A percentile compares a stretch with the other conserved stretches of the same genome.
phyloP scores from a whole-genome alignment of 2,888 invertebrate species.

The Parascotia fuliginaria region DNA sequence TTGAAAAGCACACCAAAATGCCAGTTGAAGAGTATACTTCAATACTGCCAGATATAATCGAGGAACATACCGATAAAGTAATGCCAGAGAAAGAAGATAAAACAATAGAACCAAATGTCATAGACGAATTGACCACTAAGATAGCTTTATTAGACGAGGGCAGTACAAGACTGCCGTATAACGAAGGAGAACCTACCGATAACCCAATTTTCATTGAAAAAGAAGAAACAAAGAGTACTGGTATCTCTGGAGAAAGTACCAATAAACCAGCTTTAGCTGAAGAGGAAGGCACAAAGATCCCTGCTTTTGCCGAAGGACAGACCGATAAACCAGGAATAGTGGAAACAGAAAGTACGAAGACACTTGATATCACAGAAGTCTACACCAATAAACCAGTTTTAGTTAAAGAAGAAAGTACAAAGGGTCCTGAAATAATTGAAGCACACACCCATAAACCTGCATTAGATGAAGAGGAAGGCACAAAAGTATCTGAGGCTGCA shows the following conservation, averaged over 20 bases:
- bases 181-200: too few species aligned
- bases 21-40: too few species aligned
- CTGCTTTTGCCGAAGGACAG: neutral
- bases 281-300: neutral
- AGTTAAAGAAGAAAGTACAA: neutral
- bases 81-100: too few species aligned
- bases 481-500: neutral
- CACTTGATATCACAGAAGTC: neutral
- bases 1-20: too few species aligned
- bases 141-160: too few species aligned
- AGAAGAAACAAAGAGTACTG: too few species aligned
- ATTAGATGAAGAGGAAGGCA: conserved; percentile 2
- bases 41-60: too few species aligned
- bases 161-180: too few species aligned
- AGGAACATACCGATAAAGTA: too few species aligned
- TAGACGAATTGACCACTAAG: too few species aligned
- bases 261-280: neutral
- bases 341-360: conserved; percentile 2
- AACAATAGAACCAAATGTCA: too few species aligned
- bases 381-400: neutral
- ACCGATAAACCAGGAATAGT: conserved; percentile 9
- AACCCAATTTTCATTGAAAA: too few species aligned
- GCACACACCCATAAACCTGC: neutral
- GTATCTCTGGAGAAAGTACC: neutral
- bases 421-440: neutral